Evolutionary conservation across 2,113 vertebrate species (phyloP).

Genomic region (Paracyprichromis sp.): DNA sequence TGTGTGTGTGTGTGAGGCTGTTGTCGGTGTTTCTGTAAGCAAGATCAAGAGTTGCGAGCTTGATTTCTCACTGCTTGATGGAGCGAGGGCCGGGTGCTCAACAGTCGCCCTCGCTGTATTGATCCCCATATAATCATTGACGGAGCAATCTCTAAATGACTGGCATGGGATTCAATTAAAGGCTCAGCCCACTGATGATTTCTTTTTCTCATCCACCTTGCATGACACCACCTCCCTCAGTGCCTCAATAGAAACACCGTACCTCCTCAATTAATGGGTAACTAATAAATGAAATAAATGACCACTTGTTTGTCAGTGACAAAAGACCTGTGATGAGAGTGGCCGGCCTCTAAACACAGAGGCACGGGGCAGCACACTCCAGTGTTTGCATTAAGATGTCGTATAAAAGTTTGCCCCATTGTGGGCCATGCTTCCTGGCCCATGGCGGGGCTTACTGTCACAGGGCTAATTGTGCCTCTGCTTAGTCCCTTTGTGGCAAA

Average conservation of each 20-base stretch:
- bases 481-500: slow-evolving; percentile 57
- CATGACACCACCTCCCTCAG: slow-evolving; percentile 5
- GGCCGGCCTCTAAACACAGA: not conserved
- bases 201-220: slow-evolving; percentile 13
- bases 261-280: slow-evolving; percentile 49
- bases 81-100: not conserved
- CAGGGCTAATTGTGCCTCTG: slow-evolving; percentile 55
- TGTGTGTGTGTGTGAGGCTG: not conserved
- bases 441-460: slow-evolving; percentile 41
- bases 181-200: slow-evolving; percentile 49
- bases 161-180: slow-evolving; percentile 51
- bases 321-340: slow-evolving; percentile 32
- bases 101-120: slow-evolving; percentile 39
- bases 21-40: not conserved
- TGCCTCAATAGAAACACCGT: slow-evolving; percentile 2
- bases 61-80: not conserved
- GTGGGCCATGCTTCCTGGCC: slow-evolving; percentile 51
- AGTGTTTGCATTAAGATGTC: slow-evolving; percentile 56
- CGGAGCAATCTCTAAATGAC: slow-evolving; percentile 36
- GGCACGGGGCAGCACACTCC: slow-evolving; percentile 43
- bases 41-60: not conserved
- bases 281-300: slow-evolving; percentile 59
- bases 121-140: slow-evolving; percentile 68
- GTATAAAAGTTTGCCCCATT: slow-evolving; percentile 64
- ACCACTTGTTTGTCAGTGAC: slow-evolving; percentile 12